Conservation (phyloP, 35 echinoderm and acorn worm genomes). For the Lytechinus variegatus region DNA sequence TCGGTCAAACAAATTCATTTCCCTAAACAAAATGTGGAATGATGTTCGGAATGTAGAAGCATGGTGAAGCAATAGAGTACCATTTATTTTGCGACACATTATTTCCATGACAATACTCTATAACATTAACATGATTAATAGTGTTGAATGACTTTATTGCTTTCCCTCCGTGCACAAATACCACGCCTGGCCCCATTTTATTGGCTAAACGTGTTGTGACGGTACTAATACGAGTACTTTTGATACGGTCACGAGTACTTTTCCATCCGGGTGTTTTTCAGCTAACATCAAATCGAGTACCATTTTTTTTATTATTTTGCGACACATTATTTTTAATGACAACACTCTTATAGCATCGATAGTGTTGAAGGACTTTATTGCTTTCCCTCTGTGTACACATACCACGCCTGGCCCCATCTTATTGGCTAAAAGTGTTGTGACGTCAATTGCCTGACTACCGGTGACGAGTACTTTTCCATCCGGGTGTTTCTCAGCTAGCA, state of each 20-base stretch:
- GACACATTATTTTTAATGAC: no score
- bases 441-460: conserved; percentile 56
- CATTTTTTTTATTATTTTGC: no score
- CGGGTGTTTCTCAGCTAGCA: conserved; percentile 64
- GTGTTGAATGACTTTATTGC: no score
- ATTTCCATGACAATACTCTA: no score
- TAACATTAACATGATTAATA: no score
- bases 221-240: conserved; percentile 45
- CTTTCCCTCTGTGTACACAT: not conserved
- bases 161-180: not conserved
- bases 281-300: conserved; percentile 71
- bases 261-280: conserved; percentile 67
- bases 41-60: no score
- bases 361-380: no score
- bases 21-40: no score
- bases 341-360: no score
- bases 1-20: no score
- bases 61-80: no score
- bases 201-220: conserved; percentile 46
- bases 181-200: conserved; percentile 47
- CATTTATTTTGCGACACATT: no score
- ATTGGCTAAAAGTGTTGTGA: conserved; percentile 46
- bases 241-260: conserved; percentile 65
- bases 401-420: conserved; percentile 55
- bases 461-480: conserved; percentile 71